phyloP scores from a whole-genome alignment of 2,797 vertebrate genomes.

The Oreochromis mossambicus region DNA sequence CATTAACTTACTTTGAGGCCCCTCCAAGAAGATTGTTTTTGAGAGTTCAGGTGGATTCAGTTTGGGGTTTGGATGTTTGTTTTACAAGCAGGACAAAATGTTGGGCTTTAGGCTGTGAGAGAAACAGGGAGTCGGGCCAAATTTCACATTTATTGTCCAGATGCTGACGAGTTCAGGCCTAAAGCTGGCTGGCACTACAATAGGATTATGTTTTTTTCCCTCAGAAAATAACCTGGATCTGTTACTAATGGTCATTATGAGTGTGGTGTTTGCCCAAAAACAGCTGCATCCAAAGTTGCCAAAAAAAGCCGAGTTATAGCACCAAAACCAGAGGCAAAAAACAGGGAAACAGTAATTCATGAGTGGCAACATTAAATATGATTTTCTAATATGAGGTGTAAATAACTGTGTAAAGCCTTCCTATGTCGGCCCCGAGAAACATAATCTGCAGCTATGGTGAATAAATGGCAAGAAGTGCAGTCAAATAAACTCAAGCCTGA shows the following conservation, averaged over 20 bases:
- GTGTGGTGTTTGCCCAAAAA: not conserved
- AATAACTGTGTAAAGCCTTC: not conserved
- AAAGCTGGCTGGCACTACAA: not conserved
- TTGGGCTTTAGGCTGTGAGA: not conserved
- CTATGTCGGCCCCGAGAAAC: not conserved
- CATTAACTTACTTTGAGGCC: constrained; percentile 31
- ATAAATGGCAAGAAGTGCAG: constrained; percentile 7
- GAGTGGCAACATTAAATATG: not conserved
- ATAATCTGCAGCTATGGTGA: not conserved
- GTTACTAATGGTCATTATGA: not conserved
- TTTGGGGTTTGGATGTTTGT: constrained; percentile 1
- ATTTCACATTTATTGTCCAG: constrained; percentile 9
- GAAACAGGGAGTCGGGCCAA: not conserved
- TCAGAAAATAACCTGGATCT: not conserved
- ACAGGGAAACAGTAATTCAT: accelerated
- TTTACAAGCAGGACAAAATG: not conserved
- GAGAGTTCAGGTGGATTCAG: not conserved
- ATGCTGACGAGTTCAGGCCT: not conserved
- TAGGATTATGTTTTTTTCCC: not conserved
- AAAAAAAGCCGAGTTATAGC: not conserved
- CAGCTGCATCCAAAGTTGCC: not conserved
- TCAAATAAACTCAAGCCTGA: constrained; percentile 13
- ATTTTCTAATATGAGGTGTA: not conserved
- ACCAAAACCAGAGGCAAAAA: not conserved
- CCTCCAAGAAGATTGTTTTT: constrained; percentile 38